Evolutionary conservation across 2,113 vertebrate genomes (phyloP), one percentile per base, ranked within the genome.

Genomic region (Apistogramma diplotaenia): DNA sequence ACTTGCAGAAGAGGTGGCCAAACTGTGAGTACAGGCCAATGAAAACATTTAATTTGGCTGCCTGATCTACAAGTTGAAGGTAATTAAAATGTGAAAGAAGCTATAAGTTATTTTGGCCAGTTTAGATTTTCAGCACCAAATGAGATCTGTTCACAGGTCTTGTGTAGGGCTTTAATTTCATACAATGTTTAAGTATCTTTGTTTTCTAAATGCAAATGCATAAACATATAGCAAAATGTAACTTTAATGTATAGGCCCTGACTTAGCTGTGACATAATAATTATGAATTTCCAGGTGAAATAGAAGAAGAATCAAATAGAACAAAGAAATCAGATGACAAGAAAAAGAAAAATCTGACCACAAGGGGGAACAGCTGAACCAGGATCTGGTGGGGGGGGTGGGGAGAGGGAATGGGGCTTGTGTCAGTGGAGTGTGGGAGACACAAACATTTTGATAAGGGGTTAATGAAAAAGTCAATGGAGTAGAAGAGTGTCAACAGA

Each of bases 391-490:
- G 76, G n/a, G 51, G 33, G 27, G 49, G 6, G 31, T 5, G 8
- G 33, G 33, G 9, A 16, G 21, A 12, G 60, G 46, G 67, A 33
- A 25, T 29, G 59, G 55, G 74, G 72, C 56, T 74, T 29, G 65
- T 88, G 76, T 82, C 82, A 75, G 51, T 82, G 81, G 73, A 91
- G 91, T 92, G 93, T 93, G 91, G 87, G 84, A 92, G 89, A 93
- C 83, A 85, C 91, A 93, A 93, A 92, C 92, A 93, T 92, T 91
- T 90, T 90, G 89, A 89, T 87, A 86, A 92, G 88, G 87, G 93
- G 87, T 93, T 91, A 94, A 93, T 94, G 90, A 94, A 93, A 90
- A 87, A 92, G 91, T 91, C 87, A 91, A 74, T 84, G 87, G 93
- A 91, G 90, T 86, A 85, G 53, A 73, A 92, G 86, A 91, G 91